A percentile compares a stretch with the other conserved stretches of the same genome.
Evolutionary conservation across 1,140 invertebrate species (phyloP).

Genomic region (Bacillus rossius): DNA sequence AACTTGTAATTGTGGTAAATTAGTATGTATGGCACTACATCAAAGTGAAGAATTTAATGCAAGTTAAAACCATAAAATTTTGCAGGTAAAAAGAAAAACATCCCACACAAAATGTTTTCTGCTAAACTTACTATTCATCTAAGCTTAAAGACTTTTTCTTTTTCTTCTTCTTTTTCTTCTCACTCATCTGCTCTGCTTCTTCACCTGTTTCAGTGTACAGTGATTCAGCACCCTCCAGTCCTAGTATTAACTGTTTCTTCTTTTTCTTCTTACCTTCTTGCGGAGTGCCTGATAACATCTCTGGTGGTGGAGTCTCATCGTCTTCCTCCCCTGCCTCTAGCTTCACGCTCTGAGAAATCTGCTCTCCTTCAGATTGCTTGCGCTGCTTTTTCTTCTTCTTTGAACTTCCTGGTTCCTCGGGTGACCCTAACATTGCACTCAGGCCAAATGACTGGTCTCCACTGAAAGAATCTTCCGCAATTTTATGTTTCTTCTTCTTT

Average conservation of each 20-base stretch:
- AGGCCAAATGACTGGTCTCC: background rate
- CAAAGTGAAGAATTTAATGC: too few species aligned
- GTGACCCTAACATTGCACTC: background rate
- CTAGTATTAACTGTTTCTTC: constrained; percentile 24
- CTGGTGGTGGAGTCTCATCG: background rate
- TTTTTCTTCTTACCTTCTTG: constrained; percentile 22
- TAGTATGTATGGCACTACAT: too few species aligned
- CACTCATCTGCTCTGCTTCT: constrained; percentile 23
- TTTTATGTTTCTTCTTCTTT: constrained; percentile 30
- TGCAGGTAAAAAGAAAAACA: too few species aligned
- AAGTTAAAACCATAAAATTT: too few species aligned
- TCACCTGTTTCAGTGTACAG: constrained; percentile 31
- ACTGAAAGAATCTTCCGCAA: background rate
- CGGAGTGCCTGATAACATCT: constrained; percentile 4
- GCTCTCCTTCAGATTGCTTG: too few species aligned
- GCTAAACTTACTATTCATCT: too few species aligned
- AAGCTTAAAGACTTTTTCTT: too few species aligned
- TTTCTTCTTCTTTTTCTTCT: constrained; percentile 24
- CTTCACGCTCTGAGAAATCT: too few species aligned
- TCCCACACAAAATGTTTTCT: too few species aligned
- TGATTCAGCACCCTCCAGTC: constrained; percentile 22
- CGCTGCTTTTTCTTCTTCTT: constrained; percentile 9
- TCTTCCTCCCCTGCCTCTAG: too few species aligned
- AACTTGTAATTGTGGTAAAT: too few species aligned
- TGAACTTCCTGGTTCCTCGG: constrained; percentile 19